These are phyloP conservation scores for Lasiommata megera DNA, from an alignment of 2,888 invertebrate genomes.

Conservation along the genomic window DNA sequence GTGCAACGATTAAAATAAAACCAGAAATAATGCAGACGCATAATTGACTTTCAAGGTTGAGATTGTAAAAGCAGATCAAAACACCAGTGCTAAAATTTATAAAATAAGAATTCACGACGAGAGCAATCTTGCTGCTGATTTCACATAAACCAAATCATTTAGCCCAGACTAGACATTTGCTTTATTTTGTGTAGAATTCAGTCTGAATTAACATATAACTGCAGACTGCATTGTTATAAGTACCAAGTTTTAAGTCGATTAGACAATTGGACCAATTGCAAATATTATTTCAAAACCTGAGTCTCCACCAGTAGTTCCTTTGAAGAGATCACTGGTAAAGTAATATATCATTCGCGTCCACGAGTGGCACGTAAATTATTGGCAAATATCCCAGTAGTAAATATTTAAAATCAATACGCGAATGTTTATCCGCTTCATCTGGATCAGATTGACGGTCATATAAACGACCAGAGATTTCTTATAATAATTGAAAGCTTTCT, in stretches of 20 bases:
- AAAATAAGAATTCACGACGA: too few species aligned
- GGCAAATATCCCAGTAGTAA: slow-evolving; percentile 5
- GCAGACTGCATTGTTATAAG: too few species aligned
- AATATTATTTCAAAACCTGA: too few species aligned
- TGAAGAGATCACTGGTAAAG: neutral
- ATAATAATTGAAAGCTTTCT: neutral
- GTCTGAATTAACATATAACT: too few species aligned
- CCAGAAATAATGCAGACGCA: neutral
- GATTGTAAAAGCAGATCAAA: neutral
- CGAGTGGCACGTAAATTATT: neutral
- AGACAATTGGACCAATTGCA: too few species aligned
- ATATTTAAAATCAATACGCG: slow-evolving; percentile 3
- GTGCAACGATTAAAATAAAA: neutral
- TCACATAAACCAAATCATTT: too few species aligned
- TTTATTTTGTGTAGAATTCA: too few species aligned
- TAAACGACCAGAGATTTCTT: neutral
- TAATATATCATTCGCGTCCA: neutral
- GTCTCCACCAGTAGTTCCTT: too few species aligned
- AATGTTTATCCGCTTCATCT: neutral
- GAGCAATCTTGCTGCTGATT: too few species aligned
- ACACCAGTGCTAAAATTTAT: too few species aligned
- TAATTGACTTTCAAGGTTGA: neutral
- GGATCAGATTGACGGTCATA: neutral
- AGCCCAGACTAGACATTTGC: too few species aligned
- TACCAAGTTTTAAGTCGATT: too few species aligned